Evolutionary conservation across 1,140 invertebrate species (phyloP), one percentile per base, ranked within the genome.

Genomic region (Caerostris darwini): DNA sequence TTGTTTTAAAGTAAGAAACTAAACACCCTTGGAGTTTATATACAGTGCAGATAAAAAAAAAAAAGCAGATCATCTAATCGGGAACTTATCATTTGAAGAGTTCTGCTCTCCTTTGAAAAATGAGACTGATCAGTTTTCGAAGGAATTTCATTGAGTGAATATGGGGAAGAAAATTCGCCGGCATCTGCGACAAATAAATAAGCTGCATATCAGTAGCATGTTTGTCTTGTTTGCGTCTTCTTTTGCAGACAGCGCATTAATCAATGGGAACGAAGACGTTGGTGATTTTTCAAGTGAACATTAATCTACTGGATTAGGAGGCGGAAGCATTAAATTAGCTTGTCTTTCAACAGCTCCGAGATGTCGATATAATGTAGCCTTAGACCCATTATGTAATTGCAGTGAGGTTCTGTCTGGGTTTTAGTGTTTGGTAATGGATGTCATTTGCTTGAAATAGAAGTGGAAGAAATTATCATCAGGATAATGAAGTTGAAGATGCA

Each of bases 201-300:
- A 85, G 50, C 7, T 34, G 89, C 58, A 82, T 91, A 50, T 34
- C 34, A 34, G 34, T 34, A 77, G 89, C 56, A 34, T 92, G 90
- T 92, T 34, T 92, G 90, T 85, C 90, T 92, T 92, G 90, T 92
- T 92, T 92, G 77, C 17, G 77, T 85, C 81, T 85, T 56, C 59
- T 56, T 71, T 34, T 58, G 10, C 61, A 50, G 64, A 77, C 14
- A 10, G 14, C 34, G 88, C 54, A 90, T 90, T 90, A 90, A 90
- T 90, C 88, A 90, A 90, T 77, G 19, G 53, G 54, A 77, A 19
- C 14, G 69, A 56, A 53, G 10, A 88, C 19, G 53, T 10, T 12
- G 67, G 57, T 59, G 50, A 90, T 90, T 90, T 90, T 90, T 90
- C 88, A 90, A 88, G 61, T 12, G 86, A 14, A n/a, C 6, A 12